Evolutionary conservation across 1,140 invertebrate species (phyloP).

Genomic region (Drosophila ananassae): DNA sequence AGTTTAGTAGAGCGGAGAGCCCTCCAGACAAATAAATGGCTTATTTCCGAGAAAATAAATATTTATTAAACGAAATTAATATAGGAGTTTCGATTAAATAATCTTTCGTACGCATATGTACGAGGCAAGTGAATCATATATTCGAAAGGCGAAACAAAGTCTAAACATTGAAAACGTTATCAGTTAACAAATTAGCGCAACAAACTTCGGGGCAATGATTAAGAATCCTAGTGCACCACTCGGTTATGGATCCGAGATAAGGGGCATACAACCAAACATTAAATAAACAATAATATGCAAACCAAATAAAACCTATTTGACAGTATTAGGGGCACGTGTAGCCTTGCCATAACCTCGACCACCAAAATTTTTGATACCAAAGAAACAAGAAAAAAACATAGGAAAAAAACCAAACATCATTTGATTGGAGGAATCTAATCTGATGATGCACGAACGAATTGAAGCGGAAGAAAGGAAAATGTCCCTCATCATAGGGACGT

Average conservation of each 20-base stretch:
- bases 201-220: slow-evolving; percentile 12
- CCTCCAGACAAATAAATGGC: not conserved
- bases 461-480: not conserved
- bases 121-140: slow-evolving; percentile 23
- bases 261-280: not conserved
- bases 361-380: slow-evolving; percentile 34
- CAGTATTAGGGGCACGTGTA: slow-evolving; percentile 51
- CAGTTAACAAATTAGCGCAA: slow-evolving; percentile 9
- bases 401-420: slow-evolving; percentile 34
- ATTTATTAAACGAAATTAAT: not conserved
- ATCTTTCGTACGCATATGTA: not conserved
- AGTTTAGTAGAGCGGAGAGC: not conserved
- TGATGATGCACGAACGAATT: slow-evolving; percentile 19
- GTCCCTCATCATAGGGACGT: not conserved
- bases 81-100: not conserved
- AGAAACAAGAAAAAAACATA: slow-evolving; percentile 12
- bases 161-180: slow-evolving; percentile 28
- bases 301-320: slow-evolving; percentile 1
- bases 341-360: slow-evolving; percentile 47
- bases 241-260: slow-evolving; percentile 19
- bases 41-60: not conserved
- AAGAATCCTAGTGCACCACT: slow-evolving; percentile 15
- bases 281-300: slow-evolving; percentile 26
- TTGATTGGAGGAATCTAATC: slow-evolving; percentile 57
- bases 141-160: slow-evolving; percentile 24